These are phyloP conservation scores for Tragelaphus buxtoni DNA, from an alignment of 2,113 vertebrate genomes.

Conservation along the genomic window DNA sequence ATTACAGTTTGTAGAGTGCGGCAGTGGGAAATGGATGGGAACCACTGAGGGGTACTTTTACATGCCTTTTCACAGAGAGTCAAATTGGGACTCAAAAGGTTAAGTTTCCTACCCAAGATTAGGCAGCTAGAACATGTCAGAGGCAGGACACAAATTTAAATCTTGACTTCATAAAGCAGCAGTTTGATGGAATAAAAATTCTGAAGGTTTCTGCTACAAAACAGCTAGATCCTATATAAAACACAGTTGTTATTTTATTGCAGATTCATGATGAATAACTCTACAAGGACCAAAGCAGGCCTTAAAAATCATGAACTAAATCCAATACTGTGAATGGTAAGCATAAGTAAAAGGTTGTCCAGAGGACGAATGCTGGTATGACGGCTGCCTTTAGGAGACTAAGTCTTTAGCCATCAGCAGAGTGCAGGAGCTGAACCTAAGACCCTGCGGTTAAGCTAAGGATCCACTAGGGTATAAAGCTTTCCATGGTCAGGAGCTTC, in stretches of 20 bases:
- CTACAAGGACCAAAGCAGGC: not conserved
- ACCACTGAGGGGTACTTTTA: not conserved
- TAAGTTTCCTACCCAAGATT: not conserved
- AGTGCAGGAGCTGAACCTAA: not conserved
- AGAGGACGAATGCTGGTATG: not conserved
- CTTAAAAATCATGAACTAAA: not conserved
- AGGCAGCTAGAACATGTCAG: not conserved
- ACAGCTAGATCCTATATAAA: not conserved
- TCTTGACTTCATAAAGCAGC: not conserved
- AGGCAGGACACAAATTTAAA: not conserved
- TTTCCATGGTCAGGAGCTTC: not conserved
- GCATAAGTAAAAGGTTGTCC: not conserved
- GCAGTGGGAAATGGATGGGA: not conserved
- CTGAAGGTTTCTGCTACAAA: not conserved
- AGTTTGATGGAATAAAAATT: not conserved
- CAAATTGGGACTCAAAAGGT: not conserved
- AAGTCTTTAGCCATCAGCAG: not conserved
- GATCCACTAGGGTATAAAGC: not conserved
- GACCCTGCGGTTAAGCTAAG: not conserved
- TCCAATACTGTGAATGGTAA: not conserved
- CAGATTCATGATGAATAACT: not conserved
- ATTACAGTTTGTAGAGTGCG: not conserved
- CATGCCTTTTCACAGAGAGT: not conserved
- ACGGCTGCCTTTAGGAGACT: not conserved
- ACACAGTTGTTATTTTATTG: not conserved